Evolutionary conservation across 2,888 invertebrate genomes (phyloP).

Genomic region (Drosophila atripex): DNA sequence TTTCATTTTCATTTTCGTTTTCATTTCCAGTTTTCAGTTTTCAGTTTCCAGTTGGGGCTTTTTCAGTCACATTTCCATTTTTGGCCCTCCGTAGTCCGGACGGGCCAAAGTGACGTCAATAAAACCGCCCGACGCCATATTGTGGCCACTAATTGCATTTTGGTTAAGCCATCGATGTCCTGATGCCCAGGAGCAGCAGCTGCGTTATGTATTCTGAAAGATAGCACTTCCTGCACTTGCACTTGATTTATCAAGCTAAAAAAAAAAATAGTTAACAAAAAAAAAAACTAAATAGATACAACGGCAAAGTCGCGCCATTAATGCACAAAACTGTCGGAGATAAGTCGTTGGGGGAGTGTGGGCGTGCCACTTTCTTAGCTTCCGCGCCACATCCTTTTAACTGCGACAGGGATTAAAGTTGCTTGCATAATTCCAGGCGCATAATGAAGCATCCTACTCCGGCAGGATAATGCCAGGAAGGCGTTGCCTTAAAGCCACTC

Average conservation of each 20-base stretch:
- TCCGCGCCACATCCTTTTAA: too few relatives aligned
- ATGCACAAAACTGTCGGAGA: conserved; percentile 69
- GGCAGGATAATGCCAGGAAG: background rate
- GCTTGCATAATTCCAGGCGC: conserved; percentile 71
- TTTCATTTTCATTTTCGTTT: conserved; percentile 62
- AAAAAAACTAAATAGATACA: background rate
- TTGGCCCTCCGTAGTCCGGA: conserved; percentile 14
- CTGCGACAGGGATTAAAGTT: conserved; percentile 64
- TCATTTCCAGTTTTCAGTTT: conserved; percentile 44
- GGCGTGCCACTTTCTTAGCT: background rate
- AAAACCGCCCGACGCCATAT: conserved; percentile 60
- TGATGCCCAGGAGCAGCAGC: conserved; percentile 4
- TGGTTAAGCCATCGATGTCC: conserved; percentile 57
- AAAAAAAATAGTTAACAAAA: background rate
- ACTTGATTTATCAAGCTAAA: conserved; percentile 36
- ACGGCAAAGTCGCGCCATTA: conserved; percentile 64
- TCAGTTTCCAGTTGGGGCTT: conserved; percentile 60
- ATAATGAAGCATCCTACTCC: conserved; percentile 66
- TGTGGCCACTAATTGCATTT: conserved; percentile 77
- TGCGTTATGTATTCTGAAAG: conserved; percentile 6
- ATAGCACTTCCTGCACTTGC: conserved; percentile 37
- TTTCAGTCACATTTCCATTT: conserved; percentile 65
- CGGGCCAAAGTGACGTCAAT: conserved; percentile 67
- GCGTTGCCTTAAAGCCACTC: background rate
- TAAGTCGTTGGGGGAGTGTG: conserved; percentile 41